Percentiles rank a stretch among this genome's conserved stretches.
Evolutionary conservation across 1,140 invertebrate species (phyloP).

Genomic region (Zaprionus ghesquierei): DNA sequence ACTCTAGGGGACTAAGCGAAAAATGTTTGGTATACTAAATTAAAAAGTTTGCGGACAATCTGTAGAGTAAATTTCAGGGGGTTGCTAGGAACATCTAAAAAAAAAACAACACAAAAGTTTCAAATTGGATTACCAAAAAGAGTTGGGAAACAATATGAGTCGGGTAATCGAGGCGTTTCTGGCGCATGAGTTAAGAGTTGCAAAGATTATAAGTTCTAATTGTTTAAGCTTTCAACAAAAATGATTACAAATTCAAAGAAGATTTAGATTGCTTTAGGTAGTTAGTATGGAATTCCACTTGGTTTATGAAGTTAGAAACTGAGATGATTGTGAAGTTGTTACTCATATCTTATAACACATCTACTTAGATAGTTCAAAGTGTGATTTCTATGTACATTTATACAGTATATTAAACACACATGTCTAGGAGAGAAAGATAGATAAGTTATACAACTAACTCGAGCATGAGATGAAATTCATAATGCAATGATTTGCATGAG

Average conservation of each 20-base stretch:
- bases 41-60: background rate
- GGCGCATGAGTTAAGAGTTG: background rate
- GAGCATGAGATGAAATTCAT: background rate
- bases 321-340: background rate
- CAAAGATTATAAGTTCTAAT: background rate
- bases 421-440: background rate
- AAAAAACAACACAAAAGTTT: background rate
- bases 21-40: background rate
- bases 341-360: background rate
- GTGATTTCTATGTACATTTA: background rate
- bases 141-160: background rate
- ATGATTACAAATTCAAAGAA: background rate
- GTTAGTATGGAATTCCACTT: background rate
- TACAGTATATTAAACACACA: background rate
- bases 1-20: slow-evolving; percentile 1
- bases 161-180: background rate
- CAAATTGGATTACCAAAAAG: background rate
- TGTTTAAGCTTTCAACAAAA: background rate
- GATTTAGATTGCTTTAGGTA: background rate
- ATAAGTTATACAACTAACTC: background rate
- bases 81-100: slow-evolving; percentile 6
- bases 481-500: background rate
- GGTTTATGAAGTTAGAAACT: background rate
- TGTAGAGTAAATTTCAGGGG: background rate
- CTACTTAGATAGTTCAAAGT: background rate